Percentiles rank a stretch among this genome's conserved stretches.
Conservation (phyloP, 2,113 vertebrate genomes). For the Plecturocebus donacophilus region DNA sequence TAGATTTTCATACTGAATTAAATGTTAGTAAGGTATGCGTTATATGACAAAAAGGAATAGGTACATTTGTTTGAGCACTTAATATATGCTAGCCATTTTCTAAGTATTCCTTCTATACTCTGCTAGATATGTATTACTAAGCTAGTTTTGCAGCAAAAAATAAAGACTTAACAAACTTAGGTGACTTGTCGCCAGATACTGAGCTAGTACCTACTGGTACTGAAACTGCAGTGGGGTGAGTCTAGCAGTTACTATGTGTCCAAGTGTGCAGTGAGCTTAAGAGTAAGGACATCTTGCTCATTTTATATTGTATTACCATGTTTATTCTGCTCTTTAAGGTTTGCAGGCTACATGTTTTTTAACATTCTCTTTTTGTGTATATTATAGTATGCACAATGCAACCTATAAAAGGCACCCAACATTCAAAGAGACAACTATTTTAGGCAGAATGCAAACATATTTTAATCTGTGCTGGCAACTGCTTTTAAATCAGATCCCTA, state of each 20-base stretch:
- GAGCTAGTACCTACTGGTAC: too few species aligned
- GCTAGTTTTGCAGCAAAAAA: neutral
- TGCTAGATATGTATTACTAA: neutral
- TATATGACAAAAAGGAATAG: neutral
- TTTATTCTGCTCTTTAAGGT: neutral
- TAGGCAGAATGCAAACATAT: neutral
- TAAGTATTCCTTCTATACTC: neutral
- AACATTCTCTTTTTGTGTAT: neutral
- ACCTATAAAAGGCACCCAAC: neutral
- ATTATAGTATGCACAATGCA: neutral
- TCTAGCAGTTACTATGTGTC: too few species aligned
- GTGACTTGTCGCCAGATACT: neutral
- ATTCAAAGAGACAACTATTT: neutral
- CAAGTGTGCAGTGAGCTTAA: accelerated
- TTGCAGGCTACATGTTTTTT: neutral
- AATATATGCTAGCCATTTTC: neutral
- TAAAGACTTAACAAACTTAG: neutral
- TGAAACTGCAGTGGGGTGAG: neutral
- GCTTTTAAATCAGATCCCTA: neutral
- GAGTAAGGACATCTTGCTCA: neutral
- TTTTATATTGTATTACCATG: neutral
- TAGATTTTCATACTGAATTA: neutral
- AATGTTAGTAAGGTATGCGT: neutral
- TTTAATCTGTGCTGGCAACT: neutral
- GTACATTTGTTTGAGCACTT: neutral